Base-by-base conservation (phyloP, 2,113 vertebrate genomes). In the Seriola aureovittata region DNA sequence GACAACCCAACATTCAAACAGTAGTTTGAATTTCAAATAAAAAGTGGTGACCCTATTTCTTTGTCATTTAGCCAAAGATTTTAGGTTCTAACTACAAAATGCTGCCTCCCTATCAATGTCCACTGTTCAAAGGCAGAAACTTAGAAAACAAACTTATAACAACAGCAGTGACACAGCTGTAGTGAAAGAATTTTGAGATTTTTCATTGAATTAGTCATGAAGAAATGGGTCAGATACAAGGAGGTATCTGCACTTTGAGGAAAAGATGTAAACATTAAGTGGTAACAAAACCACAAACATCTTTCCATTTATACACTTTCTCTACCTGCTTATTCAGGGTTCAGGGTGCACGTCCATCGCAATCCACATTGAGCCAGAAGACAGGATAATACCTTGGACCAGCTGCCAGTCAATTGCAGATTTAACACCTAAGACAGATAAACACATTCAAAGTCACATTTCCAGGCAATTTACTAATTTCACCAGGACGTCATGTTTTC, bases 251-350 rank as follows among this genome's bases (percentile, higher is more conserved):
- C 50, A 50, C 7, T 8, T 8, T 3, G 2, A 36, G 7, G 13
- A 62, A 50, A 52, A 25, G 21, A 54, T 14, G 4, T 48, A 6
- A 50, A n/a, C 6, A 63, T 7, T 36, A 36, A 38, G 44, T 14
- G 8, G 50, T 40, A 57, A 57, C 9, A n/a, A 17, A 52, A 52
- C 14, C 25, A 23, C 32, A 75, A 16, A 11, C 7, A 62, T 52
- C 11, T 58, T 58, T 48, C 25, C 25, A 25, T 21, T 36, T 8
- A 57, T 4, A 62, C 23, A 5, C 17, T 55, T 34, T 46, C 12
- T 57, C 8, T 71, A 71, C 46, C 44, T 79, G n/a, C 23, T 55
- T 62, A n/a, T 32, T 50, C 11, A n/a, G 9, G 44, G 34, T 62
- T 78, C 36, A 16, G 40, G 32, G 6, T 38, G 55, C 11, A 5